Evolutionary conservation across 2,113 vertebrate species (phyloP), one percentile per base, ranked within the genome.

Genomic region (Sapayoa aenigma): DNA sequence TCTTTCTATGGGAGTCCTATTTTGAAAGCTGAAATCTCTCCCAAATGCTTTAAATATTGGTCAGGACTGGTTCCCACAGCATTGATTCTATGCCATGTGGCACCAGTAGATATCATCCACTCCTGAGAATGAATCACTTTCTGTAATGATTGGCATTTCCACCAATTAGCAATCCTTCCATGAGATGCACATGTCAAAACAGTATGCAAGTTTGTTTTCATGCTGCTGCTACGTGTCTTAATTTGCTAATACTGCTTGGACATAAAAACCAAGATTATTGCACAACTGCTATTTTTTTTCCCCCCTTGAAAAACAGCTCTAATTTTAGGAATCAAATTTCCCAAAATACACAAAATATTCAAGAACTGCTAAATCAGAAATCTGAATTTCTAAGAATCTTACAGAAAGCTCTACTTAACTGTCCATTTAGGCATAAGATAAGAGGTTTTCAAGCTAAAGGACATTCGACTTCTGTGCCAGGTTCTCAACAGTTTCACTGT

Each of bases 181-280:
- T n/a, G 39, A 88, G 65, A 86, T 74, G 63, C 88, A 96, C 42
- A 28, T 44, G n/a, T 92, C 95, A 94, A 80, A 93, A 94, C 66
- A 94, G 58, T 42, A 82, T 21, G 67, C 49, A 88, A 83, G 85
- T 74, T 90, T 66, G 44, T 73, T 94, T 92, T 74, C 63, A 62
- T 77, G 75, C 59, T 65, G 35, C 79, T 80, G 58, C 71, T 79
- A 49, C 0, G 0, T 56, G 39, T 71, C 67, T 88, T 83, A 46
- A 77, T 86, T 92, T 81, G 47, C 88, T 89, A 88, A 66, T 74
- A 58, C 11, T 55, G 14, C 55, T 80, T 62, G 9, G 59, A 50
- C 55, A 50, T 67, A 58, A 53, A 85, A 72, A 2, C 0, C 39
- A 82, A 60, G 24, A 58, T 33, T 55, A 62, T n/a, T 33, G 16